Evolutionary conservation across 2,797 vertebrate genomes (phyloP).

Genomic region (Lepidocolaptes lacrymiger): DNA sequence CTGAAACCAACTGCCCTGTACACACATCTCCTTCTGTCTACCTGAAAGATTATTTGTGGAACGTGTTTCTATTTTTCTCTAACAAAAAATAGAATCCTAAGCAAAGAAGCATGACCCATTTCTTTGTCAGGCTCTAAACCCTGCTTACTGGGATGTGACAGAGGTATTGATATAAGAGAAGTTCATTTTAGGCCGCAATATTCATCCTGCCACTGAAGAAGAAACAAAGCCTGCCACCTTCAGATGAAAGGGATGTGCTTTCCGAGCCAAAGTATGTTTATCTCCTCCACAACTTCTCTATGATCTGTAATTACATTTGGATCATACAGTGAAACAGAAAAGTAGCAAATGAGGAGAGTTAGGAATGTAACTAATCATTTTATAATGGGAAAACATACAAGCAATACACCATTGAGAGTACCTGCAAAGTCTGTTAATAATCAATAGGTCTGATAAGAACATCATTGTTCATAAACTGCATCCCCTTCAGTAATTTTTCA

Average conservation of each 20-base stretch:
- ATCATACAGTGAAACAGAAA: slow-evolving; percentile 9
- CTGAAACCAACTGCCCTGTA: slow-evolving; percentile 41
- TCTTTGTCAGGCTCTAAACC: slow-evolving; percentile 24
- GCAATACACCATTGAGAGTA: neutral
- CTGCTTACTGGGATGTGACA: slow-evolving; percentile 19
- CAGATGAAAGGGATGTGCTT: neutral
- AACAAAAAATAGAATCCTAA: slow-evolving; percentile 26
- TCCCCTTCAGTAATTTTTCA: neutral
- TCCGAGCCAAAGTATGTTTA: slow-evolving; percentile 21
- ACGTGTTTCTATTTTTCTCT: slow-evolving; percentile 60
- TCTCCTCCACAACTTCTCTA: neutral
- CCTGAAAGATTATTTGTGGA: slow-evolving; percentile 56
- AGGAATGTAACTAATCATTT: slow-evolving; percentile 21
- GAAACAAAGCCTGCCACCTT: neutral
- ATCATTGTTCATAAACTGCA: neutral
- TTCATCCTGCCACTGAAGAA: neutral
- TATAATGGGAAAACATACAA: slow-evolving; percentile 1
- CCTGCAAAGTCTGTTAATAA: slow-evolving; percentile 11
- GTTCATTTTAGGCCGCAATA: neutral
- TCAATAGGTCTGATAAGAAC: slow-evolving; percentile 27
- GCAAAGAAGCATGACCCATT: slow-evolving; percentile 26
- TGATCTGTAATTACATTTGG: slow-evolving; percentile 16
- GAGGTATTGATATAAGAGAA: slow-evolving; percentile 43
- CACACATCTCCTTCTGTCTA: slow-evolving; percentile 42
- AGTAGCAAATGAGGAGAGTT: slow-evolving; percentile 24